Base-by-base conservation (phyloP, 2,797 vertebrate species). In the Diglossa cyanea region DNA sequence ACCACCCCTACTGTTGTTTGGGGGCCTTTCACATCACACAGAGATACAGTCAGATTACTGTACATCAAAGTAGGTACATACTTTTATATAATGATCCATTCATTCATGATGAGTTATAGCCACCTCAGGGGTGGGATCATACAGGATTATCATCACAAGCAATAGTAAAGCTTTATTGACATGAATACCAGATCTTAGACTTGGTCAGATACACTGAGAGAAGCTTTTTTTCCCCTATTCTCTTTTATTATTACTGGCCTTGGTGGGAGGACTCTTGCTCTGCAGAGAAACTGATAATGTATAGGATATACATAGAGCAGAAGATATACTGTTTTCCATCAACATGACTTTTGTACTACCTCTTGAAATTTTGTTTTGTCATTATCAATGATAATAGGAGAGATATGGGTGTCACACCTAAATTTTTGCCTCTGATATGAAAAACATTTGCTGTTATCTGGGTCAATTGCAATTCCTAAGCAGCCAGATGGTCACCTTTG, bases 101-200 rank as follows among this genome's bases (percentile, higher is more conserved):
- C 10, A 67, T 79, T 88, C 60, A 26, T 25, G 6, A 65, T 65
- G 71, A 89, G 37, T 86, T 85, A 79, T 24, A 86, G 72, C 44
- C 72, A 93, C 47, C 50, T 80, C 84, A 72, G 28, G 45, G 50
- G 35, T 70, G 57, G 50, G 75, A 86, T 95, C 75, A 72, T 74
- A 54, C 3, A 61, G 61, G 78, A 87, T 94, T 89, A 91, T 72
- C 72, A 91, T 72, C 78, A 77, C 24, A 92, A 86, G 84, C 61
- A 92, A 65, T 10, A 74, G 20, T 57, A 92, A 83, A 89, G 66
- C 86, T 91, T 80, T 92, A 73, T 86, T 92, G 78, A 86, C 45
- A 31, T 58, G 53, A 87, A 75, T 80, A 80, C 11, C 35, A 47
- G 75, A 31, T 79, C 54, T 91, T 89, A 92, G 71, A 74, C 72